These are phyloP conservation scores for Pomacea canaliculata DNA, from an alignment of 2,888 invertebrate genomes.

Conservation along the genomic window DNA sequence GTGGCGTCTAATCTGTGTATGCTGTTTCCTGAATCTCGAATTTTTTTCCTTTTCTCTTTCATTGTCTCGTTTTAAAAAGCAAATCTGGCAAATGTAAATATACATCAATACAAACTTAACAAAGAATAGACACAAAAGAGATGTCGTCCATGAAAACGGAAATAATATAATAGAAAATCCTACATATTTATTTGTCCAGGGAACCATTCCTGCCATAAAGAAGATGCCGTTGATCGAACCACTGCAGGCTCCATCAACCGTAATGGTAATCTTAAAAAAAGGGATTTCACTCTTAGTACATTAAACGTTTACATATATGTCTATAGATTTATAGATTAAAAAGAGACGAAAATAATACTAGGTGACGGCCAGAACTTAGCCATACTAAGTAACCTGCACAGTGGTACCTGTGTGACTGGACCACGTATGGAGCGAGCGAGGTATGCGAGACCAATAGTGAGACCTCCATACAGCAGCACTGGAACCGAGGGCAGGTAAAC, in stretches of 20 bases:
- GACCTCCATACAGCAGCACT: conserved; percentile 44
- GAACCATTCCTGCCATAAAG: conserved; percentile 45
- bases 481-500: conserved; percentile 5
- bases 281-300: background rate
- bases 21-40: too few relatives aligned
- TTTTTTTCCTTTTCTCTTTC: too few relatives aligned
- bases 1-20: too few relatives aligned
- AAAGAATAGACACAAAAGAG: too few relatives aligned
- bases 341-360: too few relatives aligned
- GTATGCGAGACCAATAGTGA: conserved; percentile 43
- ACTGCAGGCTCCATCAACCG: conserved; percentile 34
- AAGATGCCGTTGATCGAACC: conserved; percentile 49
- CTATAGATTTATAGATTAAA: too few relatives aligned
- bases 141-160: too few relatives aligned
- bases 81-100: too few relatives aligned
- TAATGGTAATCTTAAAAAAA: background rate
- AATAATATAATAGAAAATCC: background rate
- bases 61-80: too few relatives aligned
- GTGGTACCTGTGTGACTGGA: conserved; percentile 44
- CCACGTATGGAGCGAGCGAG: conserved; percentile 38
- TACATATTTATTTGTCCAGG: conserved; percentile 35
- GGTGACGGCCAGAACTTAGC: too few relatives aligned
- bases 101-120: background rate
- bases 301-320: too few relatives aligned
- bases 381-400: too few relatives aligned